These are phyloP conservation scores for Hepsetus odoe DNA, from an alignment of 2,113 vertebrate species.

Conservation along the genomic window DNA sequence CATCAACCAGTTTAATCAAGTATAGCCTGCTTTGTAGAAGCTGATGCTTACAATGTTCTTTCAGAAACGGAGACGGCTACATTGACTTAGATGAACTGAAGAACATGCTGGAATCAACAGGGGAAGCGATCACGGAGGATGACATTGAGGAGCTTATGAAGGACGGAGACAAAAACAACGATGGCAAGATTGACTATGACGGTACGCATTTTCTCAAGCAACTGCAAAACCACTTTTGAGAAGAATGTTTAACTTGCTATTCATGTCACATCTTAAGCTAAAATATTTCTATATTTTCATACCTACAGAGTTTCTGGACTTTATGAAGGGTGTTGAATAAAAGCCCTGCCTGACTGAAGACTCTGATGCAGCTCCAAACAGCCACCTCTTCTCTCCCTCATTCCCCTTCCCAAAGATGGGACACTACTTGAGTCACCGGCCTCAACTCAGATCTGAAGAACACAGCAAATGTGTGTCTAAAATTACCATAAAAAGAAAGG, in stretches of 20 bases:
- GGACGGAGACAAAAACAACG: constrained; percentile 81
- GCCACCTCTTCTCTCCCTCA: constrained; percentile 41
- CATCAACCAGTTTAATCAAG: neutral
- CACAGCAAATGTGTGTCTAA: neutral
- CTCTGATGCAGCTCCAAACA: neutral
- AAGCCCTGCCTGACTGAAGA: constrained; percentile 2
- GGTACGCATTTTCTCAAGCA: constrained; percentile 57
- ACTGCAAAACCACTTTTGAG: neutral
- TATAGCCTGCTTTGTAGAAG: neutral
- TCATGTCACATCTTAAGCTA: too few relatives aligned
- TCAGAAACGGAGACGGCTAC: constrained; percentile 79
- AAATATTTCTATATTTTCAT: constrained; percentile 19
- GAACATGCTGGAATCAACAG: constrained; percentile 76
- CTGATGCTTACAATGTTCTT: neutral
- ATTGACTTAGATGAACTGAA: constrained; percentile 80
- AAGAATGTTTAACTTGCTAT: too few relatives aligned
- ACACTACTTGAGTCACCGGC: neutral
- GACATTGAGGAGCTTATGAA: constrained; percentile 82
- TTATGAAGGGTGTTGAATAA: constrained; percentile 80
- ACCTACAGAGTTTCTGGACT: constrained; percentile 75
- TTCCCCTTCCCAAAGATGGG: constrained; percentile 15
- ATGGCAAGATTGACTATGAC: constrained; percentile 81
- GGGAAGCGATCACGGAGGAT: constrained; percentile 79
- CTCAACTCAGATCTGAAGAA: neutral
- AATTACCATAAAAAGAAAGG: constrained; percentile 5